A percentile compares a stretch with the other conserved stretches of the same genome.
Conservation (phyloP, 2,888 invertebrate genomes). For the Xanthorhoe designata region DNA sequence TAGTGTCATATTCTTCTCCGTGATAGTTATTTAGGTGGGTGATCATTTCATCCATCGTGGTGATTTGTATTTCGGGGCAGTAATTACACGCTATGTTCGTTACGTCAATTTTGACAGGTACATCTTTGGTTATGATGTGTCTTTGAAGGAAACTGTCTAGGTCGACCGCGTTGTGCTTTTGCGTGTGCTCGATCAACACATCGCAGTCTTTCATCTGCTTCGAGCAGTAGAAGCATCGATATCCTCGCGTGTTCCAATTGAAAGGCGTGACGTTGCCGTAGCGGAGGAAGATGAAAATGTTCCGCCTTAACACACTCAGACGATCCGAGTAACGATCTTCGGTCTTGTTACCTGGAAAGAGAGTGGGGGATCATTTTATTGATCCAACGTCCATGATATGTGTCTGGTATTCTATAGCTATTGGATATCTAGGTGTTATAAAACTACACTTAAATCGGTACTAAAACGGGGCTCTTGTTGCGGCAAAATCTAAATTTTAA, state of each 20-base stretch:
- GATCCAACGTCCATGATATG: conserved; percentile 34
- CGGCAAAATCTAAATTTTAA: too few species aligned
- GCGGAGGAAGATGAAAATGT: conserved; percentile 61
- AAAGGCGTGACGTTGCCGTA: conserved; percentile 68
- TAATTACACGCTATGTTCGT: conserved; percentile 59
- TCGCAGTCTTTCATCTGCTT: conserved; percentile 64
- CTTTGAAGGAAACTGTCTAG: conserved; percentile 58
- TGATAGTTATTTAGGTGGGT: conserved; percentile 59
- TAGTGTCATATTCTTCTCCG: conserved; percentile 55
- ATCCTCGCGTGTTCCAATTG: conserved; percentile 70
- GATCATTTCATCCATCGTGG: conserved; percentile 58
- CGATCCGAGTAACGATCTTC: conserved; percentile 58
- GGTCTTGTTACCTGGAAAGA: conserved; percentile 69
- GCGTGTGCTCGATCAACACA: conserved; percentile 59
- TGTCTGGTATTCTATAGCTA: too few species aligned
- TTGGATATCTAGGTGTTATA: too few species aligned
- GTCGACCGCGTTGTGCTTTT: conserved; percentile 56
- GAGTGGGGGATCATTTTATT: conserved; percentile 40
- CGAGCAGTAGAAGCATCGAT: conserved; percentile 69
- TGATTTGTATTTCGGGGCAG: conserved; percentile 51
- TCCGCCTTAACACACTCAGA: conserved; percentile 59
- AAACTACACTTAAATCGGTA: too few species aligned
- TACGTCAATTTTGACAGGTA: conserved; percentile 72
- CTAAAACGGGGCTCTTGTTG: too few species aligned
- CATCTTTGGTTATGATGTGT: conserved; percentile 65